Evolutionary conservation across 1,140 invertebrate genomes (phyloP).

Genomic region (Hormaphis cornu): DNA sequence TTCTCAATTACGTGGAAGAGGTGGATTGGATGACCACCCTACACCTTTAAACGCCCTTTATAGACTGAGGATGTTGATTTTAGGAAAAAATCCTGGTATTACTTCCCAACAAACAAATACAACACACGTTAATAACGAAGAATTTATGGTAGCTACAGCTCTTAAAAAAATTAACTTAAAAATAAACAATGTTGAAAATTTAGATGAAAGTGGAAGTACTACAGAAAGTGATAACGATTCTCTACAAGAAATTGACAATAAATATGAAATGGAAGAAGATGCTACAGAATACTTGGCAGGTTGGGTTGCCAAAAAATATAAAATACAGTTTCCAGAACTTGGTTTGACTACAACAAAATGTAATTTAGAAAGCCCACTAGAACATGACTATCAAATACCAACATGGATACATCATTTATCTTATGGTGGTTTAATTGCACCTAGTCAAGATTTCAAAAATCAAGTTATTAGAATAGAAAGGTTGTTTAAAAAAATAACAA

Average conservation of each 20-base stretch:
- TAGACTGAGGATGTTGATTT: conserved; percentile 28
- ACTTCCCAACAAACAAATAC: background rate
- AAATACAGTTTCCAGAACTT: background rate
- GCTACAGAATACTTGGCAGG: background rate
- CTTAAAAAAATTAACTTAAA: background rate
- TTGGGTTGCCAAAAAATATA: background rate
- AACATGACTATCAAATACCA: background rate
- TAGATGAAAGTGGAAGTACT: background rate
- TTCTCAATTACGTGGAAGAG: background rate
- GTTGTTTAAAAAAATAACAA: background rate
- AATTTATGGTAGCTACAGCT: background rate
- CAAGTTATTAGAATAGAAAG: conserved; percentile 15
- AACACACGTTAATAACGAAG: background rate
- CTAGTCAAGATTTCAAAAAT: conserved; percentile 20
- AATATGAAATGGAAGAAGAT: background rate
- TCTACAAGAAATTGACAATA: background rate
- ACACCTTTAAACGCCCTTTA: background rate
- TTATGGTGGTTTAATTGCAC: background rate
- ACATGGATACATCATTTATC: background rate
- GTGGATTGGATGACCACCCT: background rate
- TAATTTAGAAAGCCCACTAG: background rate
- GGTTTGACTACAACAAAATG: background rate
- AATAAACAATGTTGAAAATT: background rate
- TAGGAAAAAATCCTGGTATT: conserved; percentile 36
- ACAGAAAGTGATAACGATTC: background rate